A percentile compares a stretch with the other conserved stretches of the same genome.
Conservation (phyloP, 2,113 vertebrate genomes). For the Alethe diademata region DNA sequence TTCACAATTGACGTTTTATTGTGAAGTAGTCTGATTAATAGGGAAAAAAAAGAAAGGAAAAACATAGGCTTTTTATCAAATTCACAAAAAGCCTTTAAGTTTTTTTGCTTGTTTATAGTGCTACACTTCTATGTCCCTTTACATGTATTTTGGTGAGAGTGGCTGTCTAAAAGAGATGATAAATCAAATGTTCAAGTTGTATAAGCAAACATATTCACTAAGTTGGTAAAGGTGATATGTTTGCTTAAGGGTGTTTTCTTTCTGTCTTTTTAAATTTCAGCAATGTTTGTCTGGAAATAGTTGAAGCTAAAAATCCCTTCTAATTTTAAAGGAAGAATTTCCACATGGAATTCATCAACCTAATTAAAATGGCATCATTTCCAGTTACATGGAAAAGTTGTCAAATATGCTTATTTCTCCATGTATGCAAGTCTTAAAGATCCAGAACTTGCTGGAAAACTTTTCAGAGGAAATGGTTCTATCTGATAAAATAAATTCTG, state of each 20-base stretch:
- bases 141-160: not conserved
- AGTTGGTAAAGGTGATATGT: not conserved
- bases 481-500: not conserved
- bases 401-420: not conserved
- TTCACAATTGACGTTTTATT: not conserved
- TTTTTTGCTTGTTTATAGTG: not conserved
- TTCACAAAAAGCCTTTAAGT: accelerated
- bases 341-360: not conserved
- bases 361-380: not conserved
- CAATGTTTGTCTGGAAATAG: not conserved
- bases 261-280: not conserved
- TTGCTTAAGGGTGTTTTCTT: not conserved
- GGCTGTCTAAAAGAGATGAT: not conserved
- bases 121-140: not conserved
- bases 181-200: not conserved
- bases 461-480: not conserved
- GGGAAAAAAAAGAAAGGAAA: not conserved
- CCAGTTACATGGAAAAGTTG: not conserved
- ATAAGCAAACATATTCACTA: not conserved
- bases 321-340: not conserved
- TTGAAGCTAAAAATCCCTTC: not conserved
- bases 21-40: not conserved
- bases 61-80: not conserved
- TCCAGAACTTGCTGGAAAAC: not conserved
- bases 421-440: not conserved